Evolutionary conservation across 2,888 invertebrate genomes (phyloP).

Genomic region (Crematogaster levior): DNA sequence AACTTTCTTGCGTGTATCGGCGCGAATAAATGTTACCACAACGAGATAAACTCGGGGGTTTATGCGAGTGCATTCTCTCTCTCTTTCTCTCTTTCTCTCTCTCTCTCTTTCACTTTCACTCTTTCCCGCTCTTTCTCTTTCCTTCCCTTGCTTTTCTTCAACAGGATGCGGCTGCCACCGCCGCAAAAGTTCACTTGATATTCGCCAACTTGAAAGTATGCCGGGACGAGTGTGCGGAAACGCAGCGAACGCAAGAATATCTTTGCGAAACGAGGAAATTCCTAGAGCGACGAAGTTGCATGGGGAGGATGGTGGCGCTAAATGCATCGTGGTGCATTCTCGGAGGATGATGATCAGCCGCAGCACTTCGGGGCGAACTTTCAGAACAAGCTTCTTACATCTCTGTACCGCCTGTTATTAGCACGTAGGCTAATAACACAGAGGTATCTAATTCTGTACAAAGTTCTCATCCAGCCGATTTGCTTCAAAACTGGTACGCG

Average conservation of each 20-base stretch:
- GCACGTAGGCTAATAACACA: constrained; percentile 22
- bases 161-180: constrained; percentile 23
- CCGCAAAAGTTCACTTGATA: constrained; percentile 39
- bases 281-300: constrained; percentile 48
- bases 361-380: constrained; percentile 54
- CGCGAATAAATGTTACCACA: constrained; percentile 52
- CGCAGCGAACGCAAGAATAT: constrained; percentile 42
- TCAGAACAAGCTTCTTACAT: constrained; percentile 53
- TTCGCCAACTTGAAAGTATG: constrained; percentile 53
- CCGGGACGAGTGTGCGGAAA: constrained; percentile 39
- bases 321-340: constrained; percentile 65
- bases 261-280: constrained; percentile 31
- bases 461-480: constrained; percentile 24
- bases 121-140: neutral
- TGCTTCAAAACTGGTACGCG: neutral
- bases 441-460: neutral
- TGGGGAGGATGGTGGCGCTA: constrained; percentile 46
- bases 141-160: neutral
- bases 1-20: constrained; percentile 53
- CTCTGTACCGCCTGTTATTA: constrained; percentile 27
- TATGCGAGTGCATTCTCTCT: neutral
- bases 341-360: constrained; percentile 67
- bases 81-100: neutral
- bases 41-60: constrained; percentile 41
- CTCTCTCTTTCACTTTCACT: neutral